A percentile compares a stretch with the other conserved stretches of the same genome.
These are phyloP conservation scores for Furcifer pardalis DNA, from an alignment of 2,797 vertebrate species.

Conservation along the genomic window DNA sequence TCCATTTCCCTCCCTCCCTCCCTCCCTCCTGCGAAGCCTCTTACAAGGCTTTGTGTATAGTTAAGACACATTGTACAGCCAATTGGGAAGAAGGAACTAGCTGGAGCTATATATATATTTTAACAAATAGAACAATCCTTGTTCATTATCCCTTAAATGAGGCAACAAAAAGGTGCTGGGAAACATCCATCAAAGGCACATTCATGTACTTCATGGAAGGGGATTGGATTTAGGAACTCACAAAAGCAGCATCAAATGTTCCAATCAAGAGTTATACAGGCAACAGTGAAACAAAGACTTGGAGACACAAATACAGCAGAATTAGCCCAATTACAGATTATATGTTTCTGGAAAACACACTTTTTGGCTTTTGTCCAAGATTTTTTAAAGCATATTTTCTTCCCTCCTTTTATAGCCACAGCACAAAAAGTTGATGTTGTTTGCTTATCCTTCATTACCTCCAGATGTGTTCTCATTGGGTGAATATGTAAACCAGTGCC, in stretches of 20 bases:
- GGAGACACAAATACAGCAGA: conserved; percentile 72
- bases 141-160: conserved; percentile 83
- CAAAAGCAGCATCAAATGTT: conserved; percentile 76
- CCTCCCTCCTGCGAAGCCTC: conserved; percentile 44
- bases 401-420: conserved; percentile 45
- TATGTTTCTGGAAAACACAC: conserved; percentile 68
- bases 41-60: conserved; percentile 72
- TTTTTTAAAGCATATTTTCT: conserved; percentile 63
- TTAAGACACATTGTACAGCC: conserved; percentile 77
- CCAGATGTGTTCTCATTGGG: not conserved
- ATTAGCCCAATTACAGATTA: conserved; percentile 80
- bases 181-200: conserved; percentile 80
- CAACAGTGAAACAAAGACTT: conserved; percentile 76
- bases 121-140: conserved; percentile 83
- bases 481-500: not conserved
- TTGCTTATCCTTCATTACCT: conserved; percentile 36
- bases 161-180: conserved; percentile 80
- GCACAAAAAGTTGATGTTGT: conserved; percentile 31
- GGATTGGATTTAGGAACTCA: conserved; percentile 78
- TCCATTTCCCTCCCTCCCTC: conserved; percentile 36
- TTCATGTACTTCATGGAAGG: conserved; percentile 72
- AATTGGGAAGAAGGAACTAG: conserved; percentile 74
- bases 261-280: conserved; percentile 79
- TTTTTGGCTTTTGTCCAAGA: conserved; percentile 67
- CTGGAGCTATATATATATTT: conserved; percentile 78